Evolutionary conservation across 2,888 invertebrate genomes (phyloP).

Genomic region (Sisyra nigra): DNA sequence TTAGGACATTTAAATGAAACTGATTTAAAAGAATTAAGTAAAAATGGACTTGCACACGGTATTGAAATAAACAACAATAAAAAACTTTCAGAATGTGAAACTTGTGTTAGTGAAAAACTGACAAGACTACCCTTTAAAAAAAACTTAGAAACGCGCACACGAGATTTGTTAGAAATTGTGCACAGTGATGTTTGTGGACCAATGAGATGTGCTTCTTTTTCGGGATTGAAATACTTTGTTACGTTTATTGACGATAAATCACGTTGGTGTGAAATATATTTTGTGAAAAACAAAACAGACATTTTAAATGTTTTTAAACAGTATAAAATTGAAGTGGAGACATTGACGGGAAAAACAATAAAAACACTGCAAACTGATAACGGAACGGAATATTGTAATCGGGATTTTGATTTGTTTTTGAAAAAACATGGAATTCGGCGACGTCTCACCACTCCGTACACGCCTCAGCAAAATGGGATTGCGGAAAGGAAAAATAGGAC

Average conservation of each 20-base stretch:
- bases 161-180: no score
- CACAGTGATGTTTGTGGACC: conserved; percentile 13
- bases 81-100: no score
- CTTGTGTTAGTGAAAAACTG: no score
- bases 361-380: conserved; percentile 12
- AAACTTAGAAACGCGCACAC: no score
- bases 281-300: conserved; percentile 9
- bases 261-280: conserved; percentile 9
- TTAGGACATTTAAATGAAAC: no score
- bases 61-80: no score
- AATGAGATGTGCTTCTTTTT: conserved; percentile 8
- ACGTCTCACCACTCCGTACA: conserved; percentile 16
- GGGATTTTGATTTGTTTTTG: conserved; percentile 12
- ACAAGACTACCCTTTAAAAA: no score
- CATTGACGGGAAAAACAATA: conserved; percentile 11
- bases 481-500: conserved; percentile 20
- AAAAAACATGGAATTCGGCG: conserved; percentile 16
- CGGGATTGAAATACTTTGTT: conserved; percentile 11
- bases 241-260: conserved; percentile 11
- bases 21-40: no score
- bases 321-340: conserved; percentile 10
- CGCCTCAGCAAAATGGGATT: conserved; percentile 20
- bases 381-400: conserved; percentile 13
- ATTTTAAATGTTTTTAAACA: conserved; percentile 7
- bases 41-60: no score